Conservation (phyloP, 2,888 invertebrate genomes). For the Myopa testacea region DNA sequence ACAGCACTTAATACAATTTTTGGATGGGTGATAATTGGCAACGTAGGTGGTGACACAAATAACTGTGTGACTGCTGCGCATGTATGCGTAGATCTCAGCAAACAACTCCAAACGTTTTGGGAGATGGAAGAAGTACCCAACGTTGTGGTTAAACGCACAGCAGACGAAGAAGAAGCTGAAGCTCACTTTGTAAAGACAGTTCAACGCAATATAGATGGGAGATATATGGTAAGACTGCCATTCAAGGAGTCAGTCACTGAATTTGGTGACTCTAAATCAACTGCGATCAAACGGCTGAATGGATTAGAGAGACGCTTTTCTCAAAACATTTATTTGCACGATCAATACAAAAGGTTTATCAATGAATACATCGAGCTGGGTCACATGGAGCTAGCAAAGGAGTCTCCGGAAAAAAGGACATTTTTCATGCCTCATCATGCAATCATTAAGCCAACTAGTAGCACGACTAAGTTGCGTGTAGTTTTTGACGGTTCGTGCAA, state of each 20-base stretch:
- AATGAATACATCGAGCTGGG: neutral
- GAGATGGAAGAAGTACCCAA: neutral
- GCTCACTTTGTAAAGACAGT: neutral
- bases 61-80: neutral
- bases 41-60: neutral
- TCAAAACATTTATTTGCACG: neutral
- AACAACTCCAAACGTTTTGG: neutral
- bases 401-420: neutral
- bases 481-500: neutral
- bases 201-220: neutral
- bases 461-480: neutral
- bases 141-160: neutral
- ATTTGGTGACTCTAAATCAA: neutral
- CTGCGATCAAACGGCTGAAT: neutral
- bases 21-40: constrained; percentile 43
- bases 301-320: neutral
- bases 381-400: neutral
- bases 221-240: constrained; percentile 1
- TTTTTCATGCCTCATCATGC: constrained; percentile 1
- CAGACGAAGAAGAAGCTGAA: constrained; percentile 3
- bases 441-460: neutral
- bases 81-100: neutral
- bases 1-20: constrained; percentile 42
- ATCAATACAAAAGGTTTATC: constrained; percentile 4
- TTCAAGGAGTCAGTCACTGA: neutral